These are phyloP conservation scores for Lasiurus borealis DNA, from an alignment of 2,113 vertebrate species.

Conservation along the genomic window DNA sequence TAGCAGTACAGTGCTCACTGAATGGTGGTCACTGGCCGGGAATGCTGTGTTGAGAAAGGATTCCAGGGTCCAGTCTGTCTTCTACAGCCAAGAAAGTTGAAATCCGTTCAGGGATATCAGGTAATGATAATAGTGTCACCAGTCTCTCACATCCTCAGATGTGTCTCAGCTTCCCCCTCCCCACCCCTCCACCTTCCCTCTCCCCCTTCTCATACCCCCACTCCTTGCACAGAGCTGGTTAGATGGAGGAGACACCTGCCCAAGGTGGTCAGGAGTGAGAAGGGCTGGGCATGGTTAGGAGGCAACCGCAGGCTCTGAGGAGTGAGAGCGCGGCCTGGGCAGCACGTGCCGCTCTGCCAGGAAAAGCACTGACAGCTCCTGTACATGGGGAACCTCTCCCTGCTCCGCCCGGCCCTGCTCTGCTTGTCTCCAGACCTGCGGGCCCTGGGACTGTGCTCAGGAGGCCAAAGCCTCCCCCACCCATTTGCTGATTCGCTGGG, in stretches of 20 bases:
- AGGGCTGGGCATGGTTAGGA: too few relatives aligned
- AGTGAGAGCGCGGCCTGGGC: neutral
- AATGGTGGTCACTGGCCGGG: neutral
- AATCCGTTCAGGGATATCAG: neutral
- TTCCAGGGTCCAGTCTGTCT: neutral
- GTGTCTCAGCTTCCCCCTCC: accelerated
- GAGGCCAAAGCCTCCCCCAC: neutral
- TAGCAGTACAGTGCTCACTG: neutral
- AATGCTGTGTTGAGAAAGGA: neutral
- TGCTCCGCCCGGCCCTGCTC: neutral
- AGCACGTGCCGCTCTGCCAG: accelerated
- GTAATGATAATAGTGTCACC: accelerated
- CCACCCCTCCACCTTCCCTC: accelerated
- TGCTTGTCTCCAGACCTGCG: neutral
- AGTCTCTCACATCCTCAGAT: neutral
- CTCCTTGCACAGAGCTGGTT: neutral
- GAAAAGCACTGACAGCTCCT: accelerated
- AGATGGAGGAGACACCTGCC: neutral
- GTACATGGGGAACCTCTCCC: neutral
- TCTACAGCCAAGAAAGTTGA: neutral
- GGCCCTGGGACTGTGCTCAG: neutral
- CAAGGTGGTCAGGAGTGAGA: neutral
- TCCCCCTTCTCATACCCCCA: too few relatives aligned
- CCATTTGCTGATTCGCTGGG: neutral
- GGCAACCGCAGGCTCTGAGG: neutral